Evolutionary conservation across 2,888 invertebrate genomes (phyloP), one percentile per base, ranked within the genome.

Genomic region (Chirona hameri): DNA sequence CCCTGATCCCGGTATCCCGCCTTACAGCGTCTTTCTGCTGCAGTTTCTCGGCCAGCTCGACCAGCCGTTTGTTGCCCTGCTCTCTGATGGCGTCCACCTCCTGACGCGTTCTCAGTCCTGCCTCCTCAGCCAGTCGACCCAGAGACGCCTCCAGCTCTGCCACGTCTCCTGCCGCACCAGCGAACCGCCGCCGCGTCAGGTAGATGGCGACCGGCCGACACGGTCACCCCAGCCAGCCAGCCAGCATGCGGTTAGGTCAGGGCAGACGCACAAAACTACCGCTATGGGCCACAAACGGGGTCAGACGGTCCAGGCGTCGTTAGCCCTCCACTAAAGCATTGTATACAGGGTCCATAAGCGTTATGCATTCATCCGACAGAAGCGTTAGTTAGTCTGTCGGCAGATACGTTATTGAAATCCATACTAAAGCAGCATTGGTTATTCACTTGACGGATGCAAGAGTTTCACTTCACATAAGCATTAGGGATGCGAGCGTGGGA

Each of bases 71-170:
- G 72, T 72, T 72, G n/a, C 72, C 29, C 31, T 72, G 72, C 21
- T 72, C 31, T 4, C 72, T 10, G 18, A 72, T 31, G 21, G 72
- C 72, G 39, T 72, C 72, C 5, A 72, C 72, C 39, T 72, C 72
- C 18, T 39, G 72, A 1, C 39, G 31, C 5, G 72, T 72, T 14
- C 72, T 31, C 72, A 72, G 72, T 12, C 31, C 72, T 1, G 72
- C 72, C 31, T 72, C 72, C 18, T 72, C 72, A 2, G 72, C 72
- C 72, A 72, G 72, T 31, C 72, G 72, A 31, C 72, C 72, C 21
- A 39, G n/a, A 29, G 72, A 31, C 39, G 72, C 72, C 72, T 72
- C 72, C 72, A 72, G 72, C 21, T 72, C 72, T 12, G 31, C 72
- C 31, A 39, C 39, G 21, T 72, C 31, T 18, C 72, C 72, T 72